Evolutionary conservation across 1,140 invertebrate genomes (phyloP).

Genomic region (Apis florea): DNA sequence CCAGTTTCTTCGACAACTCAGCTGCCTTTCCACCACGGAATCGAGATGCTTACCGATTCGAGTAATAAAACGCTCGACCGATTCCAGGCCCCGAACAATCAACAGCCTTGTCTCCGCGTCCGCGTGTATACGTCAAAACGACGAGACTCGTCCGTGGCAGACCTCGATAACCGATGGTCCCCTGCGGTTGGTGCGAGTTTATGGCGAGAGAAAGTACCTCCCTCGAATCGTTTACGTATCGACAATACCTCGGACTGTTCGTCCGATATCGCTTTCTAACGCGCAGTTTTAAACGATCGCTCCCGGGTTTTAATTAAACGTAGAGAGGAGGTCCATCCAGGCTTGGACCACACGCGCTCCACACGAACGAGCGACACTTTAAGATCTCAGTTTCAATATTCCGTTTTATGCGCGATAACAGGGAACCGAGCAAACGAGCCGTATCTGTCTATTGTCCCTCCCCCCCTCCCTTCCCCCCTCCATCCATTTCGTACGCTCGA

Average conservation of each 20-base stretch:
- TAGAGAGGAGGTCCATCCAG: too few relatives aligned
- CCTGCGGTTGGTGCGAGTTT: background rate
- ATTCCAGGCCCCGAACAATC: background rate
- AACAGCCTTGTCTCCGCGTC: background rate
- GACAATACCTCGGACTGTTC: background rate
- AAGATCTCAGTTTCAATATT: constrained; percentile 11
- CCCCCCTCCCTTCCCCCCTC: too few relatives aligned
- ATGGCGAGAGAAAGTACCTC: background rate
- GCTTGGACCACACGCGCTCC: constrained; percentile 21
- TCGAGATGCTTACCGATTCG: background rate
- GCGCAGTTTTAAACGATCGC: background rate
- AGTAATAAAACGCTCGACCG: background rate
- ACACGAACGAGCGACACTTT: constrained; percentile 28
- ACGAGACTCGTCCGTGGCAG: too few relatives aligned
- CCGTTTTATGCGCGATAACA: constrained; percentile 45
- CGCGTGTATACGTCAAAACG: background rate
- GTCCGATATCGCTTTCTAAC: background rate
- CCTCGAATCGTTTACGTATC: background rate
- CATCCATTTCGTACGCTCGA: background rate
- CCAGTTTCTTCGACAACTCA: background rate
- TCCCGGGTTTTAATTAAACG: constrained; percentile 32
- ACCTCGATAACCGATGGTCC: background rate
- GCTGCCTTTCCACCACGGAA: constrained; percentile 7
- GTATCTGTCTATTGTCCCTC: constrained; percentile 12
- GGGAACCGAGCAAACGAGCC: constrained; percentile 13